Evolutionary conservation across 2,113 vertebrate genomes (phyloP).

Genomic region (Embiotoca jacksoni): DNA sequence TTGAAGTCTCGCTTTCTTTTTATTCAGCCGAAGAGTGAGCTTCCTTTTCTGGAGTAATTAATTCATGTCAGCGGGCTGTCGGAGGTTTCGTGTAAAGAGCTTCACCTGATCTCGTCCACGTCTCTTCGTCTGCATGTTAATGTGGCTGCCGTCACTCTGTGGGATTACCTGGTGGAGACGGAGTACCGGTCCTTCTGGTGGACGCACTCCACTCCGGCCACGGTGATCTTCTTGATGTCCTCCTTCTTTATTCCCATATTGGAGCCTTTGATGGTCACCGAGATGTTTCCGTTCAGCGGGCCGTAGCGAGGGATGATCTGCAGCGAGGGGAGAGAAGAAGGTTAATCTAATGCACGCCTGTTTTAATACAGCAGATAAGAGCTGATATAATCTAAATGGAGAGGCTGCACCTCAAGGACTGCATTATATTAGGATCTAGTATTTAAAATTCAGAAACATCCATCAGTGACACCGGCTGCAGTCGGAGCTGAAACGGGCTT

Average conservation of each 20-base stretch:
- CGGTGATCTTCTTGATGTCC: slow-evolving; percentile 88
- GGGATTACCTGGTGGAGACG: slow-evolving; percentile 91
- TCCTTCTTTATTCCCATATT: slow-evolving; percentile 91
- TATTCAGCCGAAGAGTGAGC: background rate
- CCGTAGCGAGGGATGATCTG: slow-evolving; percentile 93
- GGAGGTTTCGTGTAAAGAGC: background rate
- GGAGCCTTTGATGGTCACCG: slow-evolving; percentile 93
- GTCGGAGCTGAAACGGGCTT: background rate
- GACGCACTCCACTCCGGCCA: slow-evolving; percentile 86
- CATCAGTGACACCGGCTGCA: background rate
- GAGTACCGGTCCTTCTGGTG: slow-evolving; percentile 91
- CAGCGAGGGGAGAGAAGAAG: background rate
- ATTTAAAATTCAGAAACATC: background rate
- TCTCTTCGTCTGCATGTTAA: slow-evolving; percentile 8
- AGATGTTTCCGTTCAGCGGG: slow-evolving; percentile 89
- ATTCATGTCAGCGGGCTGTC: slow-evolving; percentile 5
- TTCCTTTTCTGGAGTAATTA: background rate
- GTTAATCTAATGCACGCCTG: too few relatives aligned
- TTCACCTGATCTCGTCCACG: background rate
- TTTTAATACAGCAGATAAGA: too few relatives aligned
- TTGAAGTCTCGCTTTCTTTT: background rate
- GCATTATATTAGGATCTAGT: too few relatives aligned
- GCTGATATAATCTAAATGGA: too few relatives aligned
- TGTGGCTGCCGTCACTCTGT: background rate
- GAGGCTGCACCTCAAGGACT: too few relatives aligned